These are phyloP conservation scores for Heliconius hortense DNA, from an alignment of 2,888 invertebrate species.

Conservation along the genomic window DNA sequence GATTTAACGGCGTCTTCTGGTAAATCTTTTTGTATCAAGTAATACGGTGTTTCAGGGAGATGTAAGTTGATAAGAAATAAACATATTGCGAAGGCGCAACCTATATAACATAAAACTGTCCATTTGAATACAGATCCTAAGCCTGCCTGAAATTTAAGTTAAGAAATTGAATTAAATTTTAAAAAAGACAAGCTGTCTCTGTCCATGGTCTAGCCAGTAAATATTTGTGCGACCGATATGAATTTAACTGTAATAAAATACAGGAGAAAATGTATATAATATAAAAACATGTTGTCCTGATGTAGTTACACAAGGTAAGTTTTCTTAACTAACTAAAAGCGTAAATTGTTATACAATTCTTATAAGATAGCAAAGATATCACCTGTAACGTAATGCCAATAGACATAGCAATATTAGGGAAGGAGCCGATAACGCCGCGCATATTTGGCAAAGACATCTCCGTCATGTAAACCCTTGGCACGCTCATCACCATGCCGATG, in stretches of 20 bases:
- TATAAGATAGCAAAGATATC: neutral
- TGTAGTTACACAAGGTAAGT: too few species aligned
- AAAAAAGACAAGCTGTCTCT: neutral
- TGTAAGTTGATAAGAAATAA: constrained; percentile 48
- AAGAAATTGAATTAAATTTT: neutral
- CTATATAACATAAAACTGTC: constrained; percentile 50
- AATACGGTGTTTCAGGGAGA: constrained; percentile 65
- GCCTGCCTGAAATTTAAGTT: constrained; percentile 51
- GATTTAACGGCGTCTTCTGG: constrained; percentile 44
- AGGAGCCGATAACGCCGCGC: constrained; percentile 84
- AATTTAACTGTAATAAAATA: too few species aligned
- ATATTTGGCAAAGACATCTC: constrained; percentile 86
- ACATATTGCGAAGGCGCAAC: constrained; percentile 45
- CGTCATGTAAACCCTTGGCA: constrained; percentile 82
- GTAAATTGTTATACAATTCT: too few species aligned
- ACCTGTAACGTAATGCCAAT: constrained; percentile 82
- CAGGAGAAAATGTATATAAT: too few species aligned
- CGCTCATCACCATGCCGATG: constrained; percentile 84
- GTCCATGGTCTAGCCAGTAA: too few species aligned
- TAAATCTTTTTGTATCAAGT: constrained; percentile 49
- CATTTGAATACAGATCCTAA: constrained; percentile 54
- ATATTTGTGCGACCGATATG: too few species aligned
- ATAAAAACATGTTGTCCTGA: too few species aligned
- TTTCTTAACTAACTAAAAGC: too few species aligned
- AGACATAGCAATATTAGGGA: constrained; percentile 84